Conservation (phyloP, 2,888 invertebrate species). For the Ichneumoninae sp. region DNA sequence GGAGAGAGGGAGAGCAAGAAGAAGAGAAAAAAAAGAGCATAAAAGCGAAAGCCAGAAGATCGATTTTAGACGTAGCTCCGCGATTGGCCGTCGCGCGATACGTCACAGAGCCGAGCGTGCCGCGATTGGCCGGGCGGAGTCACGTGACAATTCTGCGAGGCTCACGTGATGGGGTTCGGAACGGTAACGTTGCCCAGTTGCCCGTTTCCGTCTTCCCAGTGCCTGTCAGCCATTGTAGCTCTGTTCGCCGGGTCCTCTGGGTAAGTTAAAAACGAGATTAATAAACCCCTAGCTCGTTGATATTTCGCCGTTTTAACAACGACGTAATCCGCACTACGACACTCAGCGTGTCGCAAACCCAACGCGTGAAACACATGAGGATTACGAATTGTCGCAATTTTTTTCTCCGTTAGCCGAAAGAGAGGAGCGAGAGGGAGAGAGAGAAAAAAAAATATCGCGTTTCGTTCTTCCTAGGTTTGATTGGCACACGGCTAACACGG, state of each 20-base stretch:
- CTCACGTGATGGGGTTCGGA: constrained; percentile 64
- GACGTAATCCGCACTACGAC: constrained; percentile 19
- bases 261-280: constrained; percentile 70
- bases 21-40: constrained; percentile 17
- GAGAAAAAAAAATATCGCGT: constrained; percentile 6
- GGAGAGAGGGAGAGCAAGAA: constrained; percentile 16
- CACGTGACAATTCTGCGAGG: constrained; percentile 64
- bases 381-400: constrained; percentile 9
- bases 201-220: constrained; percentile 82
- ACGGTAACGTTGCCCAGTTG: constrained; percentile 77
- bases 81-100: constrained; percentile 68
- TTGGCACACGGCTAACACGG: constrained; percentile 76
- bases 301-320: constrained; percentile 12
- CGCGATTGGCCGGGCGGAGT: constrained; percentile 50
- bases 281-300: neutral
- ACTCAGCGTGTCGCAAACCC: constrained; percentile 4
- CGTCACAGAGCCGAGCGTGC: constrained; percentile 59
- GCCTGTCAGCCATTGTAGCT: constrained; percentile 83
- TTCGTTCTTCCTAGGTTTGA: constrained; percentile 77
- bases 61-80: constrained; percentile 67
- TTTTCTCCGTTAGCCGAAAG: neutral
- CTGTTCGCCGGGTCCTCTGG: constrained; percentile 81
- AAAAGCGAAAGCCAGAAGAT: constrained; percentile 66
- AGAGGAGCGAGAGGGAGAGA: neutral
- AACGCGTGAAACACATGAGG: neutral